A percentile compares a stretch with the other conserved stretches of the same genome.
Evolutionary conservation across 2,113 vertebrate species (phyloP).

Genomic region (Macheiramphus alcinus): DNA sequence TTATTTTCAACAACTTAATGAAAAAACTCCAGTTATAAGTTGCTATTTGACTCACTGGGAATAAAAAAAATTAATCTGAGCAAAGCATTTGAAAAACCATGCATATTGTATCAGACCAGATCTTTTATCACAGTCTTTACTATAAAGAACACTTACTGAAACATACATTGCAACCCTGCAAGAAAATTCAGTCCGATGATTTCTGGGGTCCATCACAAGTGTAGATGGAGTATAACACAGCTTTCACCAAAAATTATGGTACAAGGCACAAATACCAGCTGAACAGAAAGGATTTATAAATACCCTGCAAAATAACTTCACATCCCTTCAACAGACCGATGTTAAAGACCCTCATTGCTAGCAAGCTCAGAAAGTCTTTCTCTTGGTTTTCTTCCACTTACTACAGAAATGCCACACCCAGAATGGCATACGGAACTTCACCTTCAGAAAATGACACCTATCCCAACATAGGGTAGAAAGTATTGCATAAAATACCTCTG

Average conservation of each 20-base stretch:
- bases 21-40: background rate
- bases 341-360: background rate
- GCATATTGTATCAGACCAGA: background rate
- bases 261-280: background rate
- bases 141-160: background rate
- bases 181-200: background rate
- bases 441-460: background rate
- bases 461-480: background rate
- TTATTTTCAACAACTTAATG: constrained; percentile 33
- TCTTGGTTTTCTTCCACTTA: background rate
- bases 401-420: background rate
- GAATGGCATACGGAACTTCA: background rate
- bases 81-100: background rate
- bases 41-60: background rate
- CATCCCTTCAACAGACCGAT: background rate
- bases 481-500: background rate
- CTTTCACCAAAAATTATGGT: background rate
- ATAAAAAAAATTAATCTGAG: constrained; percentile 34
- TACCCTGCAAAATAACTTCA: background rate
- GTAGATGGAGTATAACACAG: background rate
- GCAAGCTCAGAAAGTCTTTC: background rate
- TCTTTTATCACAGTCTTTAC: background rate
- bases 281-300: background rate
- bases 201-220: background rate
- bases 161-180: background rate